Evolutionary conservation across 1,140 invertebrate genomes (phyloP).

Genomic region (Hylaeus anthracinus): DNA sequence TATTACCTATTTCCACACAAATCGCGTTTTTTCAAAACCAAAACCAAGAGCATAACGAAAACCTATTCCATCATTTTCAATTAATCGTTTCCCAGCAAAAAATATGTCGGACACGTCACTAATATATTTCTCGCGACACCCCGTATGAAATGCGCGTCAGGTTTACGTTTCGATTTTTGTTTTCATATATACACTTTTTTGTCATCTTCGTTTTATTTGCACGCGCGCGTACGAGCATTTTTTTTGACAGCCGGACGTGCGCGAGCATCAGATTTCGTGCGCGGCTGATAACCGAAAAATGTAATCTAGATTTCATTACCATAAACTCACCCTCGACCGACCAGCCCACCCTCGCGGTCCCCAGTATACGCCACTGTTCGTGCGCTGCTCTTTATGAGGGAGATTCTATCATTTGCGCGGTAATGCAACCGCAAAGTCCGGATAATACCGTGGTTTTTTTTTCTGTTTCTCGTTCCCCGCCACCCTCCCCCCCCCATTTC

Average conservation of each 20-base stretch:
- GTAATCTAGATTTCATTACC: slow-evolving; percentile 64
- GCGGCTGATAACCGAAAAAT: slow-evolving; percentile 47
- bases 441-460: slow-evolving; percentile 35
- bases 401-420: slow-evolving; percentile 46
- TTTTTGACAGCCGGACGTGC: slow-evolving; percentile 16
- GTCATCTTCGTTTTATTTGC: not conserved
- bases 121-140: not conserved
- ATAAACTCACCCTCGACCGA: slow-evolving; percentile 33
- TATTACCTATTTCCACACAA: too few species aligned
- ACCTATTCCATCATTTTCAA: too few species aligned
- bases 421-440: slow-evolving; percentile 38
- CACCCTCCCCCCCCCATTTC: not conserved
- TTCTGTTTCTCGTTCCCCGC: not conserved
- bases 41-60: too few species aligned
- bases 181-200: not conserved
- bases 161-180: slow-evolving; percentile 24
- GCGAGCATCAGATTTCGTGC: slow-evolving; percentile 26
- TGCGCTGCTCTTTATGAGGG: slow-evolving; percentile 26
- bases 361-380: not conserved
- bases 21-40: too few species aligned
- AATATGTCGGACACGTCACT: too few species aligned
- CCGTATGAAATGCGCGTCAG: slow-evolving; percentile 56
- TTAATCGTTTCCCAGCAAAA: too few species aligned
- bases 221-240: not conserved
- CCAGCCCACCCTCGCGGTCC: not conserved